Conservation (phyloP, 2,888 invertebrate species). For the Marasmarcha lunaedactyla region DNA sequence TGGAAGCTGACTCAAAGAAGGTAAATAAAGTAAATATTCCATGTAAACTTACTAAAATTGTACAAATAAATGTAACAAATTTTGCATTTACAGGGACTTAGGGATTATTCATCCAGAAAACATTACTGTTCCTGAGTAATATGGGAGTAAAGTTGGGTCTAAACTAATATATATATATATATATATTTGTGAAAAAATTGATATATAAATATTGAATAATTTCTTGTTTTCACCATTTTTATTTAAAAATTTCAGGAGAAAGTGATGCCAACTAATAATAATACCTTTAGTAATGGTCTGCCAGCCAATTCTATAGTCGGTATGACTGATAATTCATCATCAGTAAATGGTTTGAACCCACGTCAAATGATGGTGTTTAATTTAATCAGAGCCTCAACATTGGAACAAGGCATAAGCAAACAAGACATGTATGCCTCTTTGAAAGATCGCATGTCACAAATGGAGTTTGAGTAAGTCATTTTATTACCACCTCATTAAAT, state of each 20-base stretch:
- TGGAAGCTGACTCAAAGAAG: constrained; percentile 62
- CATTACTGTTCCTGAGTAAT: too few species aligned
- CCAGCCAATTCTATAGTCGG: constrained; percentile 59
- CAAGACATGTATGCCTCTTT: constrained; percentile 54
- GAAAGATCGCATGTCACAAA: constrained; percentile 52
- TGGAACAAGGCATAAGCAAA: constrained; percentile 61
- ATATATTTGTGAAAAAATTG: too few species aligned
- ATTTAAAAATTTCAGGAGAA: constrained; percentile 33
- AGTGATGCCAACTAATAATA: constrained; percentile 26
- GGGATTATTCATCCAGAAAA: too few species aligned
- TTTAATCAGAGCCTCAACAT: constrained; percentile 47
- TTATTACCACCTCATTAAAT: too few species aligned
- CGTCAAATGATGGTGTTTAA: constrained; percentile 63
- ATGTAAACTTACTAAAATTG: too few species aligned
- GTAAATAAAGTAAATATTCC: constrained; percentile 30
- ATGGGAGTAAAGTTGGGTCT: too few species aligned
- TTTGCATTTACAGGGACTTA: too few species aligned
- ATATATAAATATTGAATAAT: neutral
- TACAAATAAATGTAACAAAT: too few species aligned
- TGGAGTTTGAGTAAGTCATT: constrained; percentile 59
- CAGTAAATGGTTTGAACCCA: constrained; percentile 54
- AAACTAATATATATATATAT: too few species aligned
- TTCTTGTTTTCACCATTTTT: neutral
- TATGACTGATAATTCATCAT: constrained; percentile 32
- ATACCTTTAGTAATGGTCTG: constrained; percentile 32